Base-by-base conservation (phyloP, 1,140 invertebrate species). In the Elymnias hypermnestra region DNA sequence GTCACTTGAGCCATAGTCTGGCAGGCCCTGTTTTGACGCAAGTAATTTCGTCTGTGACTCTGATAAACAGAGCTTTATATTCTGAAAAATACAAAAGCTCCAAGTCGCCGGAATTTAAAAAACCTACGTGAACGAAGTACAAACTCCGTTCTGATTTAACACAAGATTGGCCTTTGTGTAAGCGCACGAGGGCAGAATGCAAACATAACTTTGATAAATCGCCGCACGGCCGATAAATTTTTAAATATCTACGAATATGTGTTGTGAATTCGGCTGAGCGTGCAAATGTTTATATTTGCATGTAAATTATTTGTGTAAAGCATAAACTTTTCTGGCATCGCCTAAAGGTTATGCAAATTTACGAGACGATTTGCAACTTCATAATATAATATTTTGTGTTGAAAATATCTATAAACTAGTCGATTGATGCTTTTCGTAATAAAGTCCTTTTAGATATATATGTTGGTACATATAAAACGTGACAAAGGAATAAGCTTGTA, bases 151-250 rank as follows among this genome's bases (percentile, higher is more conserved):
- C 28, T 25, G 42, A 44, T 44, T 36, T 44, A 44, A 44, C 42
- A 31, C 31, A 36, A 44, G 42, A 44, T 44, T 44, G 33, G 31
- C 42, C 42, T 26, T 36, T 35, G 42, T 36, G 31, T 25, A 17
- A 10, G 33, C 19, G 13, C 21, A 44, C 31, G 31, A 29, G 21
- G 22, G 42, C 19, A 19, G 21, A 44, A 44, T 36, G 13, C 21
- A 36, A 36, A 44, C 41, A 44, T 15, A 22, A 23, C 15, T 15
- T 9, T 36, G 31, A 36, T 36, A 36, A 36, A 36, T 36, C 18
- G 33, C 18, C 33, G 33, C 33, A 36, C 33, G 17, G 33, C 15
- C 33, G 33, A 36, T 36, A 36, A 36, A 36, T 36, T 36, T 36
- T 36, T 36, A 36, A 36, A 36, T 36, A 21, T 36, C 33, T 36